phyloP scores from a whole-genome alignment of 2,113 vertebrate species.

The Thryonomys swinderianus region DNA sequence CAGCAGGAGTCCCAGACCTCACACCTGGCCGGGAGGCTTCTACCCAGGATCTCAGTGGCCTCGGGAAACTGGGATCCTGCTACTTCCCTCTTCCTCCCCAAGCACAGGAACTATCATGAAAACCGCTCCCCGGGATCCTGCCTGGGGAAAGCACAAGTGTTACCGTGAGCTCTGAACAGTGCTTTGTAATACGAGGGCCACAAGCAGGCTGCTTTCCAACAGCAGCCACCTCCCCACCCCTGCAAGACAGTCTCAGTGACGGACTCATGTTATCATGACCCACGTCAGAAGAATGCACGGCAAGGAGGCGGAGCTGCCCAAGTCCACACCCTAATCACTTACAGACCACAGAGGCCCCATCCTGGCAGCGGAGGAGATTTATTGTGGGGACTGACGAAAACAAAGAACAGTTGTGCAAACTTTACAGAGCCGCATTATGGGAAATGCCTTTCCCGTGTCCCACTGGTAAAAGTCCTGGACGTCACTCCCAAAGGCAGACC shows the following conservation, averaged over 20 bases:
- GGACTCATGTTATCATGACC: slow-evolving; percentile 82
- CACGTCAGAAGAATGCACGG: slow-evolving; percentile 84
- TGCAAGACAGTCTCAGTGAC: slow-evolving; percentile 75
- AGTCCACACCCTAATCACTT: slow-evolving; percentile 87
- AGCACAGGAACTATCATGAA: neutral
- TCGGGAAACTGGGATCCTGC: neutral
- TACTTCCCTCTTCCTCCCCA: neutral
- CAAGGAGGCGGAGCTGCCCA: slow-evolving; percentile 76
- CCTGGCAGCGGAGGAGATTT: slow-evolving; percentile 87
- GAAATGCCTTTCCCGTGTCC: slow-evolving; percentile 87
- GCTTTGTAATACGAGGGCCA: neutral
- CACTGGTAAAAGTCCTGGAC: slow-evolving; percentile 83
- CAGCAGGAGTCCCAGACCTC: neutral
- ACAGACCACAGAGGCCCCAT: slow-evolving; percentile 85
- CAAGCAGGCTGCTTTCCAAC: neutral
- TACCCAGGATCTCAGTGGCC: neutral
- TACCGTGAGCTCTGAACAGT: neutral
- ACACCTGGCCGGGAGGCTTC: neutral
- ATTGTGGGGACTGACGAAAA: slow-evolving; percentile 86
- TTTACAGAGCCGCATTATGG: slow-evolving; percentile 85
- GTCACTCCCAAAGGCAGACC: slow-evolving; percentile 79
- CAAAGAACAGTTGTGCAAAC: slow-evolving; percentile 90
- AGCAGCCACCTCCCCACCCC: neutral
- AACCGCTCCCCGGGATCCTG: neutral
- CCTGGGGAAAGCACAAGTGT: neutral